Percentiles rank a stretch among this genome's conserved stretches.
These are phyloP conservation scores for Entomobrya proxima DNA, from an alignment of 2,888 invertebrate species.

Conservation along the genomic window DNA sequence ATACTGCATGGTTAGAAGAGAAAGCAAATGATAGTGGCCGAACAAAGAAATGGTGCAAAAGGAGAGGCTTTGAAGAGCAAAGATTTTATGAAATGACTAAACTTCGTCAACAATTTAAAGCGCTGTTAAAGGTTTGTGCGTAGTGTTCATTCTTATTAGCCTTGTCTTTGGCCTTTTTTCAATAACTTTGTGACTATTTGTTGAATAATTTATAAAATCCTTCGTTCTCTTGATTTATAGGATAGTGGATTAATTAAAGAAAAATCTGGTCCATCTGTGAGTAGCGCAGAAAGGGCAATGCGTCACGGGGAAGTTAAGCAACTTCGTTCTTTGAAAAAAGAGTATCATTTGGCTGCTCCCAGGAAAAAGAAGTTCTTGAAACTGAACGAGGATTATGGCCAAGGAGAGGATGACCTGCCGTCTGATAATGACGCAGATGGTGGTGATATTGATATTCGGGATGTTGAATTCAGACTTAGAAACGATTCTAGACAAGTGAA, in stretches of 20 bases:
- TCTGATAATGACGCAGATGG: conserved; percentile 80
- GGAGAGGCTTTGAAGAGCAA: conserved; percentile 96
- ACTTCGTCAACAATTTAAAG: conserved; percentile 91
- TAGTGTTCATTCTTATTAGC: too few relatives aligned
- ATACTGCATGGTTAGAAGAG: conserved; percentile 91
- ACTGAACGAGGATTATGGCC: conserved; percentile 81
- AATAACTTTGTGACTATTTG: too few relatives aligned
- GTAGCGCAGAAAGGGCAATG: conserved; percentile 86
- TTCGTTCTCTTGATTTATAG: conserved; percentile 35
- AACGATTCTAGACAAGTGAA: conserved; percentile 86
- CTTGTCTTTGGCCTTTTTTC: too few relatives aligned
- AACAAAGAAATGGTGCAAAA: conserved; percentile 89
- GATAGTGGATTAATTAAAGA: conserved; percentile 73
- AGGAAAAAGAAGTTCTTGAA: conserved; percentile 87
- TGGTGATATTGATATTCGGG: conserved; percentile 84
- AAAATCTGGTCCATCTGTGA: conserved; percentile 77
- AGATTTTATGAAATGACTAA: conserved; percentile 97
- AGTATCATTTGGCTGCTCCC: conserved; percentile 84
- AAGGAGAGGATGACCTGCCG: conserved; percentile 81
- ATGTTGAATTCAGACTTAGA: conserved; percentile 90
- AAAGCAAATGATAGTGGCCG: conserved; percentile 80
- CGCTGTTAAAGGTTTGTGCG: conserved; percentile 85
- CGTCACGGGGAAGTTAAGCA: conserved; percentile 93
- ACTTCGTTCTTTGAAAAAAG: conserved; percentile 86
- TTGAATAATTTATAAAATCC: background rate